These are phyloP conservation scores for Xestoiulus laeticollis DNA, from an alignment of 2,888 invertebrate genomes.

Conservation along the genomic window DNA sequence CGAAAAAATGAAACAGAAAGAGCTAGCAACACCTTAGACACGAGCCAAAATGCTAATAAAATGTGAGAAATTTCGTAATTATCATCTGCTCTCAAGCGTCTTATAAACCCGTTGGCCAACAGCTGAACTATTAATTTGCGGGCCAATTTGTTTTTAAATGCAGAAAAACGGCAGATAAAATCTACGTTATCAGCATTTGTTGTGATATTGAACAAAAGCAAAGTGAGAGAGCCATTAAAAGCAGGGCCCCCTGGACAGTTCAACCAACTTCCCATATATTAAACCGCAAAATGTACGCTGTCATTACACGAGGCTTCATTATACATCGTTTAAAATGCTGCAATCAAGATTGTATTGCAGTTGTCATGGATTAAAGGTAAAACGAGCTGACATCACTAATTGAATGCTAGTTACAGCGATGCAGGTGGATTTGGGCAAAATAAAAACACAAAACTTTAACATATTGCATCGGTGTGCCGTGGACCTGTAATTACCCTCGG, in stretches of 20 bases:
- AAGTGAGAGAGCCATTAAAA: neutral
- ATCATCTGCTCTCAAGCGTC: neutral
- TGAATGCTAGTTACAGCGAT: neutral
- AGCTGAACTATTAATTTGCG: neutral
- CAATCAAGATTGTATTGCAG: neutral
- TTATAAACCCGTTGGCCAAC: neutral
- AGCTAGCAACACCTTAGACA: neutral
- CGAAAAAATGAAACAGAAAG: too few relatives aligned
- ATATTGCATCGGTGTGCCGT: neutral
- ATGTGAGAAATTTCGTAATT: neutral
- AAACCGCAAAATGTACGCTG: neutral
- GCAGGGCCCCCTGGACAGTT: neutral
- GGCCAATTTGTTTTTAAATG: neutral
- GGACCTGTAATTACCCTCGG: neutral
- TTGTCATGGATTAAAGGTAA: neutral
- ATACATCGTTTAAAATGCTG: neutral
- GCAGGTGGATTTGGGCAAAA: neutral
- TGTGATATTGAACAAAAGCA: neutral
- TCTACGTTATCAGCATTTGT: neutral
- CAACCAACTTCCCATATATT: neutral
- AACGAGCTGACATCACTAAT: neutral
- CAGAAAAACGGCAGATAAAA: neutral
- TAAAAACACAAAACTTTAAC: neutral
- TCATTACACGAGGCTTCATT: neutral
- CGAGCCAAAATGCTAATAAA: neutral